Conservation (phyloP, 1,140 invertebrate species). For the Drosophila grimshawi region DNA sequence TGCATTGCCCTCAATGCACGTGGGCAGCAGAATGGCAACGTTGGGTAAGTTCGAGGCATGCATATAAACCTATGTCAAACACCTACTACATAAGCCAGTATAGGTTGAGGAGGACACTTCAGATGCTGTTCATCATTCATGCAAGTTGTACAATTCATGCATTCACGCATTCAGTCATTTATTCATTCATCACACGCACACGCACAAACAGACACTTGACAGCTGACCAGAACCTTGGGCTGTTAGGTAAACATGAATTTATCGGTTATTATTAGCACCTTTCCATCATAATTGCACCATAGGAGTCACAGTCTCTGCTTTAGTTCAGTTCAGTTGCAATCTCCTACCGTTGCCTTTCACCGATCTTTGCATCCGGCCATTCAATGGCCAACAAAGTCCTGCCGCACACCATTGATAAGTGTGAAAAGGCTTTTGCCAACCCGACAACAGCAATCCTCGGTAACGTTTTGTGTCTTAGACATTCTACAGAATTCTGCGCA, state of each 20-base stretch:
- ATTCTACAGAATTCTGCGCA: conserved; percentile 49
- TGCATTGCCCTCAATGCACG: conserved; percentile 38
- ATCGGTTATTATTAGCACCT: conserved; percentile 83
- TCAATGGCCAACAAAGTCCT: conserved; percentile 38
- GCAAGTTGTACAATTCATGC: conserved; percentile 19
- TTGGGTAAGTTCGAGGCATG: conserved; percentile 32
- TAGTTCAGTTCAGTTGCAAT: conserved; percentile 45
- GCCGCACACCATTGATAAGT: conserved; percentile 54
- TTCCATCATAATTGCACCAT: conserved; percentile 79
- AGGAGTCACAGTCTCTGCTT: conserved; percentile 49
- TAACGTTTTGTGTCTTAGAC: conserved; percentile 38
- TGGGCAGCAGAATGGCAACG: conserved; percentile 25
- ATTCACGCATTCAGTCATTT: conserved; percentile 17
- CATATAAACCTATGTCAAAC: conserved; percentile 20
- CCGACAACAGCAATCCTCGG: conserved; percentile 31
- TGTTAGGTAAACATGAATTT: conserved; percentile 83
- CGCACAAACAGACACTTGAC: conserved; percentile 60
- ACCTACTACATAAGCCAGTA: conserved; percentile 55
- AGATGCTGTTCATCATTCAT: conserved; percentile 66
- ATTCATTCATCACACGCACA: conserved; percentile 61
- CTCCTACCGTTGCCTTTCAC: conserved; percentile 60
- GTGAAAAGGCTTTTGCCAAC: conserved; percentile 75
- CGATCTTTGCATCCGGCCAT: conserved; percentile 43
- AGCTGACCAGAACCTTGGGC: conserved; percentile 66
- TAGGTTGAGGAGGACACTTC: conserved; percentile 14